Base-by-base conservation (phyloP, 2,113 vertebrate species). In the Sebastes fasciatus region DNA sequence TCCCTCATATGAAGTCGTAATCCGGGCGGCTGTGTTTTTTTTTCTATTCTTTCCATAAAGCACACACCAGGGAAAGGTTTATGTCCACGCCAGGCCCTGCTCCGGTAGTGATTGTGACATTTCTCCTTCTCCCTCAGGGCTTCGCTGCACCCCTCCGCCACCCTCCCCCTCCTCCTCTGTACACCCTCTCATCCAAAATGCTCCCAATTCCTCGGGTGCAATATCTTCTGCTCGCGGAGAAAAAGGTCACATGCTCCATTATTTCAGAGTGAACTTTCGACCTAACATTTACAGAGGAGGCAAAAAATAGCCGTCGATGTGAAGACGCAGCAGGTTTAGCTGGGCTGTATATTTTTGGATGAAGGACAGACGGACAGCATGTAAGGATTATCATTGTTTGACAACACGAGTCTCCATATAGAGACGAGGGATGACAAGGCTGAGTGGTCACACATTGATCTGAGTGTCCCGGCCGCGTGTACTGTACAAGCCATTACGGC, bases 191-290 rank as follows among this genome's bases (percentile, higher is more conserved):
- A 87, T 92, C 94, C 91, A 86, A 94, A 95, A 93, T 34, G 90
- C 86, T 88, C 92, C 85, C 87, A 80, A 83, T 93, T 93, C 88
- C 91, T 91, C 75, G 3, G 82, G 88, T 92, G 92, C 92, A 92
- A 90, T 92, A 90, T 92, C 91, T 90, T 87, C 91, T 88, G 91
- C 88, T 92, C 79, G 55, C 77, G 34, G 86, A 87, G 89, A 94
- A 92, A 95, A 95, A 96, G 94, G 95, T 96, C 94, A 95, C 93
- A 90, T 73, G 90, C 91, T 91, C 94, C 91, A 95, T 95, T 95
- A 95, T 94, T 94, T 93, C 92, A 90, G 87, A 90, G 86, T 89
- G 93, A 94, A 94, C 94, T 94, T 92, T 92, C 72, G 91, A 94
- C 94, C 94, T 93, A 94, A 93, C 94, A 93, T 96, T 96, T 95